Conservation (phyloP, 1,140 invertebrate species). For the Akabosia matsudoensis region DNA sequence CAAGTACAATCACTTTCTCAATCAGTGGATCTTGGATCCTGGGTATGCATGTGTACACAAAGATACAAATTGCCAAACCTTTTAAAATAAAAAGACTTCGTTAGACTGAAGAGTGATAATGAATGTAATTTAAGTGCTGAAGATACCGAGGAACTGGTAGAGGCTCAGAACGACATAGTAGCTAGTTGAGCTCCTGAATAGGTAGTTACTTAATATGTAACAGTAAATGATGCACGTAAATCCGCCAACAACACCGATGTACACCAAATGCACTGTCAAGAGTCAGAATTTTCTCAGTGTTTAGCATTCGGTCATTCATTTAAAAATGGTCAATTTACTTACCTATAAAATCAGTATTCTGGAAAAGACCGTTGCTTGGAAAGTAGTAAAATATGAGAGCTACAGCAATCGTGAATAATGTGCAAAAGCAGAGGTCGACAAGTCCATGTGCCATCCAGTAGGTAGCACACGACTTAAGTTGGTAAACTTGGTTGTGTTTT, state of each 20-base stretch:
- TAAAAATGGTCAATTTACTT: background rate
- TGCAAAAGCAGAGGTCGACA: no score
- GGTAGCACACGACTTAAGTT: conserved; percentile 13
- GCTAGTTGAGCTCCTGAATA: background rate
- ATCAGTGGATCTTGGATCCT: no score
- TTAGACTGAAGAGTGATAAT: no score
- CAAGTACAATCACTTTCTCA: background rate
- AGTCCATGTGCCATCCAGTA: background rate
- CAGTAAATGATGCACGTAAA: background rate
- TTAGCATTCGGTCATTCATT: no score
- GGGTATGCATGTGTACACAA: no score
- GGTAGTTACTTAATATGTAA: conserved; percentile 9
- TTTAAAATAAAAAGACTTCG: no score
- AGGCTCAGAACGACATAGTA: background rate
- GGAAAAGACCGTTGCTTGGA: background rate
- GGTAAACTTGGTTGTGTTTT: background rate
- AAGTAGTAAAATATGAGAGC: background rate
- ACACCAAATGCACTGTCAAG: conserved; percentile 22
- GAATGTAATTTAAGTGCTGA: no score
- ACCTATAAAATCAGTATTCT: background rate
- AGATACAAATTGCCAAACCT: no score
- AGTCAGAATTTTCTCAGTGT: no score
- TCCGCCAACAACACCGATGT: background rate
- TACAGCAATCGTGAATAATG: background rate
- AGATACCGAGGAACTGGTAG: background rate